These are phyloP conservation scores for Chesias legatella DNA, from an alignment of 2,888 invertebrate genomes.

Conservation along the genomic window DNA sequence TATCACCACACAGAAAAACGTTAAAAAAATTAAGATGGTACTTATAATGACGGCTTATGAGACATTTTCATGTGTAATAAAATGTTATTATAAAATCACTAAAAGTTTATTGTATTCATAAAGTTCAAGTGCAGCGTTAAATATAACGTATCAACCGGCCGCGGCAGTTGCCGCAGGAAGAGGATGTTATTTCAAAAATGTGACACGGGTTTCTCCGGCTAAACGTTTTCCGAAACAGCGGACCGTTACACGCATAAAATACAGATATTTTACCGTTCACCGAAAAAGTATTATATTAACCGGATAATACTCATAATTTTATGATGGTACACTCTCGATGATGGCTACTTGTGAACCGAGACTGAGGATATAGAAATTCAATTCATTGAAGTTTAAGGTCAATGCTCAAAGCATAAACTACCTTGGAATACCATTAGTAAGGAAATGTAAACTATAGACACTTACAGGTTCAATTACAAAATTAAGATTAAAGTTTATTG, in stretches of 20 bases:
- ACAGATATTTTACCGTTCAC: slow-evolving; percentile 71
- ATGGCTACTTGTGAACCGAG: too few relatives aligned
- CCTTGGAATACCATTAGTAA: not conserved
- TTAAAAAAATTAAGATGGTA: too few relatives aligned
- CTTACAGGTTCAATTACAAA: slow-evolving; percentile 6
- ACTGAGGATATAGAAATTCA: too few relatives aligned
- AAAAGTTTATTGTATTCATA: slow-evolving; percentile 9
- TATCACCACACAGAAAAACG: too few relatives aligned
- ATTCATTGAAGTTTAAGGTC: not conserved
- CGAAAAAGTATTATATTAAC: slow-evolving; percentile 2
- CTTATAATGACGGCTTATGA: too few relatives aligned
- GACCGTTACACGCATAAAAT: slow-evolving; percentile 55
- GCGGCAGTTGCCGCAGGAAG: too few relatives aligned
- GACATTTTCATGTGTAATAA: slow-evolving; percentile 7
- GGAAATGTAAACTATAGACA: slow-evolving; percentile 3
- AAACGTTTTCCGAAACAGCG: slow-evolving; percentile 52
- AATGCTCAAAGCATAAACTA: not conserved
- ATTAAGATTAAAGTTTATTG: slow-evolving; percentile 5
- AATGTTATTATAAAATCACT: slow-evolving; percentile 3
- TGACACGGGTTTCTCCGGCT: slow-evolving; percentile 29
- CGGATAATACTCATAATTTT: not conserved
- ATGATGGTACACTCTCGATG: too few relatives aligned
- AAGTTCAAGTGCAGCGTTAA: slow-evolving; percentile 8
- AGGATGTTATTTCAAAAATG: slow-evolving; percentile 15
- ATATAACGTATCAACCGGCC: slow-evolving; percentile 9